These are phyloP conservation scores for Lepidocyrtinus sp. DNA, from an alignment of 2,888 invertebrate species.

Conservation along the genomic window DNA sequence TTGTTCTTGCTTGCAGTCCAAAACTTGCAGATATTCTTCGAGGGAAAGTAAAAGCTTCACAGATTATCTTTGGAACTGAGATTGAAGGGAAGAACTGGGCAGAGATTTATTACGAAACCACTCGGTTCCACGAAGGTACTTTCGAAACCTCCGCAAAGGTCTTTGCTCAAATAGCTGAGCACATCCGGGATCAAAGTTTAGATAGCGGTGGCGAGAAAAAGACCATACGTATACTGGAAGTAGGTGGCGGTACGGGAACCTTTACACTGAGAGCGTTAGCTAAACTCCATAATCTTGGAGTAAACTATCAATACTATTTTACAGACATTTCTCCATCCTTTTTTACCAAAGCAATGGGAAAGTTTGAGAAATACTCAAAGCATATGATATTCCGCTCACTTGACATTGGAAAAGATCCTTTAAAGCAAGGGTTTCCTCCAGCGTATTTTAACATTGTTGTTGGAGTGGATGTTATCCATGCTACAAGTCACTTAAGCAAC, in stretches of 20 bases:
- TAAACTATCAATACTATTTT: constrained; percentile 28
- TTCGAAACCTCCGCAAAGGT: constrained; percentile 4
- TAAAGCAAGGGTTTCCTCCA: constrained; percentile 40
- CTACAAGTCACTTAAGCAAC: constrained; percentile 9
- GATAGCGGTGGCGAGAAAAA: background rate
- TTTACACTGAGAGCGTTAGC: constrained; percentile 4
- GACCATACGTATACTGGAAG: constrained; percentile 28
- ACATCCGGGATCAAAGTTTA: background rate
- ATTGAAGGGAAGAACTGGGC: background rate
- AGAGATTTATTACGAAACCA: constrained; percentile 9
- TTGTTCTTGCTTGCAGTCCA: constrained; percentile 14
- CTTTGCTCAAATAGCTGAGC: background rate
- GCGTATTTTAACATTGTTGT: constrained; percentile 35
- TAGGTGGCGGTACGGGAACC: constrained; percentile 38
- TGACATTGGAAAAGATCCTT: constrained; percentile 44
- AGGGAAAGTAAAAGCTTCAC: background rate
- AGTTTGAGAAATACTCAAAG: background rate
- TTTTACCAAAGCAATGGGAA: constrained; percentile 9
- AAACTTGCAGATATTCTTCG: constrained; percentile 8
- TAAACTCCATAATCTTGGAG: background rate
- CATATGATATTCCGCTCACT: constrained; percentile 2
- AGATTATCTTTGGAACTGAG: constrained; percentile 24
- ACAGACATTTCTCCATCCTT: constrained; percentile 46
- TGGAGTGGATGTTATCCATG: constrained; percentile 42
- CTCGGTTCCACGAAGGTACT: constrained; percentile 2